These are phyloP conservation scores for Pseudochromis fuscus DNA, from an alignment of 2,797 vertebrate genomes.

Conservation along the genomic window DNA sequence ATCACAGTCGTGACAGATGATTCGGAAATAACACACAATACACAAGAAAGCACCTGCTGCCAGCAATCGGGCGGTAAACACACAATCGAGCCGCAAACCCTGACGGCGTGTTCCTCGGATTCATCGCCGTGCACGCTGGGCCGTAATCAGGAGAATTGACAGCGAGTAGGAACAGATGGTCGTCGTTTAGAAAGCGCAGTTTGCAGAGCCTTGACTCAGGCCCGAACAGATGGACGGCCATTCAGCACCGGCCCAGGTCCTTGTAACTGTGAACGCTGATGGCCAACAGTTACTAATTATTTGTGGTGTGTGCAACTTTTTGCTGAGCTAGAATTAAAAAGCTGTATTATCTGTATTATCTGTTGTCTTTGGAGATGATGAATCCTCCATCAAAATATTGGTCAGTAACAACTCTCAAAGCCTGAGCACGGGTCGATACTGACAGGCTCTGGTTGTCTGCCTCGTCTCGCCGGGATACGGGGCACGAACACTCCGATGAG, in stretches of 20 bases:
- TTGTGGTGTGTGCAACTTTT: constrained; percentile 28
- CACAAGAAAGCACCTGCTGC: constrained; percentile 46
- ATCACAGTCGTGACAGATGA: constrained; percentile 21
- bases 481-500: constrained; percentile 23
- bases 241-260: constrained; percentile 48
- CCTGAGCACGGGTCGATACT: constrained; percentile 24
- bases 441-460: constrained; percentile 31
- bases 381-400: constrained; percentile 26
- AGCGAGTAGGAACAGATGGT: constrained; percentile 75
- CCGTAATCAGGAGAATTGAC: constrained; percentile 36
- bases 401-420: constrained; percentile 24
- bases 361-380: constrained; percentile 11
- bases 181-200: constrained; percentile 51
- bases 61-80: constrained; percentile 23
- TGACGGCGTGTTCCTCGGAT: constrained; percentile 30
- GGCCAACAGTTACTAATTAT: constrained; percentile 52
- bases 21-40: neutral
- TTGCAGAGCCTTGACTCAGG: constrained; percentile 56
- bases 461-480: constrained; percentile 22
- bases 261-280: constrained; percentile 60
- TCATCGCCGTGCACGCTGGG: constrained; percentile 46
- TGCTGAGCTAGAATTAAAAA: constrained; percentile 2
- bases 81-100: constrained; percentile 24
- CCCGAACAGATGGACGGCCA: constrained; percentile 69
- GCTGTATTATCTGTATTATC: too few species aligned